Conservation (phyloP, 1,140 invertebrate genomes). For the Papilio aristodemus region DNA sequence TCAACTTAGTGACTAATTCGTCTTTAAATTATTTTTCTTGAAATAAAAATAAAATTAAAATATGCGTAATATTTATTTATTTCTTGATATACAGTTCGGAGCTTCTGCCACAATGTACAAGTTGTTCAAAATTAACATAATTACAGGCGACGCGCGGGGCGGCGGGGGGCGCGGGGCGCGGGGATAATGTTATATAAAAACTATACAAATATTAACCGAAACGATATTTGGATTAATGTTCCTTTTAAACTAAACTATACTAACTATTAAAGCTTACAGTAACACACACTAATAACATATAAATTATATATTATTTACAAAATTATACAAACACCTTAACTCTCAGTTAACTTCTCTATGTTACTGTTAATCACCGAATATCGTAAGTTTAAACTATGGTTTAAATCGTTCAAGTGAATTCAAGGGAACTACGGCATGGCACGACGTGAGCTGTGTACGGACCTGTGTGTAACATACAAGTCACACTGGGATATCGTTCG, state of each 20-base stretch:
- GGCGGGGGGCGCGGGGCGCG: background rate
- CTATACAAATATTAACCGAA: slow-evolving; percentile 52
- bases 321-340: slow-evolving; percentile 67
- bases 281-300: slow-evolving; percentile 61
- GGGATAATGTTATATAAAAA: slow-evolving; percentile 38
- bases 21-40: background rate
- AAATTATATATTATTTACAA: slow-evolving; percentile 77
- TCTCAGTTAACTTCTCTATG: slow-evolving; percentile 35
- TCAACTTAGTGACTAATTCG: too few species aligned
- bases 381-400: background rate
- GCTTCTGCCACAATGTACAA: slow-evolving; percentile 67
- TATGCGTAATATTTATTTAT: slow-evolving; percentile 65
- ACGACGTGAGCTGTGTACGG: slow-evolving; percentile 44
- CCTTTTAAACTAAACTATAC: slow-evolving; percentile 57
- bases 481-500: slow-evolving; percentile 4
- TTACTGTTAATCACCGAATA: slow-evolving; percentile 9
- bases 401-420: background rate
- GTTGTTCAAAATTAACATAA: slow-evolving; percentile 54
- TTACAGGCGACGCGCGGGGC: slow-evolving; percentile 37
- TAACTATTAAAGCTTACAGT: slow-evolving; percentile 77
- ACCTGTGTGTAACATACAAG: slow-evolving; percentile 24
- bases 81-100: slow-evolving; percentile 66
- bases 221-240: slow-evolving; percentile 43
- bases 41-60: slow-evolving; percentile 41
- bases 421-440: slow-evolving; percentile 52